These are phyloP conservation scores for Nothoprocta pentlandii DNA, from an alignment of 2,113 vertebrate genomes.

Conservation along the genomic window DNA sequence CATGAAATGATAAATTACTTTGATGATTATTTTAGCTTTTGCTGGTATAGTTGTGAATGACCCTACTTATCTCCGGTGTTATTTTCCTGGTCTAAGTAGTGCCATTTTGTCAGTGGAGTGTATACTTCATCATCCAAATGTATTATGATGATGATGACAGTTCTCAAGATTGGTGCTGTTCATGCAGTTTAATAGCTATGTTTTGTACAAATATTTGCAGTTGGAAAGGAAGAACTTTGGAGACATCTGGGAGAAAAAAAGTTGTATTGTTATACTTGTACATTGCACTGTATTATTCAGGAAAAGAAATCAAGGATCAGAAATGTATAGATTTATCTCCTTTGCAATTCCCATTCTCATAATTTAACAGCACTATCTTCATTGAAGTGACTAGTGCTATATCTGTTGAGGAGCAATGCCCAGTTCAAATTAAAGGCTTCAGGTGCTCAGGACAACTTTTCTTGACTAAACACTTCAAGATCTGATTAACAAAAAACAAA, in stretches of 20 bases:
- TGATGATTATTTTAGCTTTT: background rate
- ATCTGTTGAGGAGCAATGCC: background rate
- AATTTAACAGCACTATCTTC: background rate
- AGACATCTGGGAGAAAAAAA: background rate
- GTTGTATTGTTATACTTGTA: background rate
- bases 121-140: background rate
- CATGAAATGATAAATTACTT: background rate
- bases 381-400: background rate
- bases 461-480: background rate
- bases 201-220: background rate
- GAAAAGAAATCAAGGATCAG: background rate
- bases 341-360: background rate
- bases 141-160: background rate
- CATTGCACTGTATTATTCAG: background rate
- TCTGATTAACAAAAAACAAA: slow-evolving; percentile 11
- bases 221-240: background rate
- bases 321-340: background rate
- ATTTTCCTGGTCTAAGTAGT: background rate
- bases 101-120: background rate
- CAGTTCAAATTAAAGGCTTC: slow-evolving; percentile 11
- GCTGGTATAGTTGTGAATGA: background rate
- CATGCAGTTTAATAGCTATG: background rate
- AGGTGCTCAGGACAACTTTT: background rate
- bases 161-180: background rate
- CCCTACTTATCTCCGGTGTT: background rate